These are phyloP conservation scores for Climacteris rufus DNA, from an alignment of 2,113 vertebrate genomes.

Conservation along the genomic window DNA sequence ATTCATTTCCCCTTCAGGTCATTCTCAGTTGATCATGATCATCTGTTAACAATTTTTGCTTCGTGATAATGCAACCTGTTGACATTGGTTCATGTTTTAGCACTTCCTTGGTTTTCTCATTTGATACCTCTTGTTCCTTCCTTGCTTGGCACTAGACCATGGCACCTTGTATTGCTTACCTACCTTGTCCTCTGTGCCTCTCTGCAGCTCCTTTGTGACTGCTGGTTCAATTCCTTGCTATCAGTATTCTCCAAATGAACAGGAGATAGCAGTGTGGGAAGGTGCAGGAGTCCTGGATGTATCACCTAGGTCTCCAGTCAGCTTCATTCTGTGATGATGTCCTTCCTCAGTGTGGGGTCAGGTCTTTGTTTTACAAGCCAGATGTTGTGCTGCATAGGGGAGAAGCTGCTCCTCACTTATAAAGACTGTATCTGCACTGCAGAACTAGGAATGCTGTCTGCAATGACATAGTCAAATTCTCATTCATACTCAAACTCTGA, in stretches of 20 bases:
- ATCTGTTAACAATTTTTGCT: not conserved
- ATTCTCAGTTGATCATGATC: not conserved
- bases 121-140: not conserved
- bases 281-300: not conserved
- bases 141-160: not conserved
- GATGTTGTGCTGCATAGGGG: fast-evolving
- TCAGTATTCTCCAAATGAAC: not conserved
- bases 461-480: not conserved
- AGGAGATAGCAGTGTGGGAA: not conserved
- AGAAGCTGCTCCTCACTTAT: not conserved
- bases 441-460: not conserved
- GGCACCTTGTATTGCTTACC: not conserved
- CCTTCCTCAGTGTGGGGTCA: not conserved
- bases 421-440: not conserved
- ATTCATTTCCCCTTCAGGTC: not conserved
- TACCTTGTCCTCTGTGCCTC: not conserved
- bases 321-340: not conserved
- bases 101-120: not conserved
- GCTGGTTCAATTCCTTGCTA: not conserved
- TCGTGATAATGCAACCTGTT: not conserved
- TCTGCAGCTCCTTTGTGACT: not conserved
- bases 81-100: not conserved
- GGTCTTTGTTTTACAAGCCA: not conserved
- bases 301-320: not conserved
- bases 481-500: not conserved